These are phyloP conservation scores for Pardosa pseudoannulata DNA, from an alignment of 2,888 invertebrate species.

Conservation along the genomic window DNA sequence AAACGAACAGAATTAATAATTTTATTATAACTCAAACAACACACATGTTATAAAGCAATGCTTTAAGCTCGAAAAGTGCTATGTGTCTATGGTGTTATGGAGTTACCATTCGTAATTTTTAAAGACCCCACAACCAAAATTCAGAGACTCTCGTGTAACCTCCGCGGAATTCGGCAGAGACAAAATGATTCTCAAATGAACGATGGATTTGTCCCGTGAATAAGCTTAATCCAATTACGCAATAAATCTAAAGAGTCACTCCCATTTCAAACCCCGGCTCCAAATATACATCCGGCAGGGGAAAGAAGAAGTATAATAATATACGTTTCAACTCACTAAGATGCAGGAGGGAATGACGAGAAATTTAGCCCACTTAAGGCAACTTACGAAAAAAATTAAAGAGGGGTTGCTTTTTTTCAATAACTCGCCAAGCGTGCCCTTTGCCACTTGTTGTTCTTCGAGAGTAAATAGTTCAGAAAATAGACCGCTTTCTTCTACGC, in stretches of 20 bases:
- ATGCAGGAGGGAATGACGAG: neutral
- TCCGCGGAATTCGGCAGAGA: constrained; percentile 48
- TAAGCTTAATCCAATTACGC: constrained; percentile 66
- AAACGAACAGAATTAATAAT: too few relatives aligned
- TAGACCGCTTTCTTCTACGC: too few relatives aligned
- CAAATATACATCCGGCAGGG: constrained; percentile 27
- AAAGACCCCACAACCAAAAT: neutral
- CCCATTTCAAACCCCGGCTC: constrained; percentile 46
- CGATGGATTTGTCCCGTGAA: constrained; percentile 60
- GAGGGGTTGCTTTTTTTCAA: too few relatives aligned
- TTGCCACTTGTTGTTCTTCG: too few relatives aligned
- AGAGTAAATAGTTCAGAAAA: too few relatives aligned
- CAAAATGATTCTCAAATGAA: constrained; percentile 65
- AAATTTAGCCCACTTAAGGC: neutral
- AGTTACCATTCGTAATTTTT: constrained; percentile 27
- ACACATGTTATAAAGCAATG: too few relatives aligned
- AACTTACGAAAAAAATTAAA: too few relatives aligned
- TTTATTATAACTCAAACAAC: too few relatives aligned
- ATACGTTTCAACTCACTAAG: neutral
- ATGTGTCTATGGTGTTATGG: too few relatives aligned
- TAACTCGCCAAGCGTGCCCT: too few relatives aligned
- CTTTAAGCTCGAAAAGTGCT: too few relatives aligned
- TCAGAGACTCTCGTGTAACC: constrained; percentile 13
- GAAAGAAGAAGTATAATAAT: neutral
- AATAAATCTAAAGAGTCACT: constrained; percentile 68